phyloP scores from a whole-genome alignment of 2,888 invertebrate species.

The Neelides folsomi region DNA sequence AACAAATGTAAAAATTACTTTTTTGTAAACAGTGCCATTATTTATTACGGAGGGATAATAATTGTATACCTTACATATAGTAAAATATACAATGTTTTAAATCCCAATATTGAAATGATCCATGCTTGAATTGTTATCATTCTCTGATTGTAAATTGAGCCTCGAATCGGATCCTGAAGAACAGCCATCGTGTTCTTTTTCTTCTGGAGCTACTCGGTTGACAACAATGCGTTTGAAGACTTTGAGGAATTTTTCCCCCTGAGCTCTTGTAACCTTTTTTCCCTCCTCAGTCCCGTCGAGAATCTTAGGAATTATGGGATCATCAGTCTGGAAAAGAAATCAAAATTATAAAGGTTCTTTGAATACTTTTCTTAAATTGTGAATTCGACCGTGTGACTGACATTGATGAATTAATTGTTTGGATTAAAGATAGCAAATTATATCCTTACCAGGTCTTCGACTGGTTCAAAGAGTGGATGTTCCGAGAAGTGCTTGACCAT shows the following conservation, averaged over 20 bases:
- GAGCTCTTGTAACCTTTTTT: slow-evolving; percentile 89
- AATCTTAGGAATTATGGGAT: slow-evolving; percentile 77
- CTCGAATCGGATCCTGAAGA: too few relatives aligned
- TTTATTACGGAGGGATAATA: too few relatives aligned
- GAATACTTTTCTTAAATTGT: background rate
- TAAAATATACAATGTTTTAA: too few relatives aligned
- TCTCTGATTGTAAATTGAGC: too few relatives aligned
- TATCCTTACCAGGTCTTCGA: too few relatives aligned
- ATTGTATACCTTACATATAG: too few relatives aligned
- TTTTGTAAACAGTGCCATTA: too few relatives aligned
- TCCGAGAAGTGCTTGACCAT: slow-evolving; percentile 81
- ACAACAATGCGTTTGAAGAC: slow-evolving; percentile 64
- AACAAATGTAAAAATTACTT: too few relatives aligned
- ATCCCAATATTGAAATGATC: too few relatives aligned
- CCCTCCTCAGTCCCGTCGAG: slow-evolving; percentile 94
- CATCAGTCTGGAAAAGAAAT: slow-evolving; percentile 49
- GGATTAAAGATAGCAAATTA: background rate
- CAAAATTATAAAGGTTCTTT: slow-evolving; percentile 1
- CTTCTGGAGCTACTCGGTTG: too few relatives aligned
- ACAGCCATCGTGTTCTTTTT: too few relatives aligned
- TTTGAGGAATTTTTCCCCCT: slow-evolving; percentile 84
- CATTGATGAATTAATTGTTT: slow-evolving; percentile 1
- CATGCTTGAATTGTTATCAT: too few relatives aligned
- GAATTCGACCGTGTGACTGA: background rate
- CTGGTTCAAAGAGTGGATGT: slow-evolving; percentile 74